Percentiles rank a stretch among this genome's conserved stretches.
phyloP scores from a whole-genome alignment of 2,113 vertebrate species.

The Sphaerodactylus townsendi region DNA sequence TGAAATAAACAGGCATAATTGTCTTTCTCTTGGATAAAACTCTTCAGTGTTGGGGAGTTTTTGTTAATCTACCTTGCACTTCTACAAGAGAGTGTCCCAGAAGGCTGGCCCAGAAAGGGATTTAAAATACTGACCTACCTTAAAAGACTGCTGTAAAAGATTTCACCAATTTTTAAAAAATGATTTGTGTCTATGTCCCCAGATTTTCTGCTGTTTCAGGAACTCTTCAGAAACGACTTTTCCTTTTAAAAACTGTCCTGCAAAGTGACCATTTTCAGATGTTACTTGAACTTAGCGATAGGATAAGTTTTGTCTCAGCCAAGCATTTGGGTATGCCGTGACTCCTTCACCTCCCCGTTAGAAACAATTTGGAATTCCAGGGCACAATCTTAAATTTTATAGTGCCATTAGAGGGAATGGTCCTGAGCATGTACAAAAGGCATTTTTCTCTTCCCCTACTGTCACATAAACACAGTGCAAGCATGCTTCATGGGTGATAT shows the following conservation, averaged over 20 bases:
- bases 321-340: background rate
- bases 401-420: background rate
- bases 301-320: background rate
- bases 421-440: background rate
- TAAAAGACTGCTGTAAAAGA: background rate
- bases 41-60: background rate
- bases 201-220: background rate
- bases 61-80: background rate
- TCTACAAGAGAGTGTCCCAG: background rate
- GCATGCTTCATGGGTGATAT: background rate
- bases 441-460: background rate
- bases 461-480: background rate
- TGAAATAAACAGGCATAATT: background rate
- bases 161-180: background rate
- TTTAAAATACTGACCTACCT: background rate
- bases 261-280: too few relatives aligned
- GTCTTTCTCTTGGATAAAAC: background rate
- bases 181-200: too few relatives aligned
- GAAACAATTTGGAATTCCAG: background rate
- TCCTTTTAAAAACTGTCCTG: background rate
- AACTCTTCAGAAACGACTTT: background rate
- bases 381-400: background rate
- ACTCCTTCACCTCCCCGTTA: background rate
- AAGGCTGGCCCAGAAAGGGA: background rate
- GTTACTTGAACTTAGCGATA: background rate